These are phyloP conservation scores for Bedellia somnulentella DNA, from an alignment of 2,888 invertebrate genomes.

Conservation along the genomic window DNA sequence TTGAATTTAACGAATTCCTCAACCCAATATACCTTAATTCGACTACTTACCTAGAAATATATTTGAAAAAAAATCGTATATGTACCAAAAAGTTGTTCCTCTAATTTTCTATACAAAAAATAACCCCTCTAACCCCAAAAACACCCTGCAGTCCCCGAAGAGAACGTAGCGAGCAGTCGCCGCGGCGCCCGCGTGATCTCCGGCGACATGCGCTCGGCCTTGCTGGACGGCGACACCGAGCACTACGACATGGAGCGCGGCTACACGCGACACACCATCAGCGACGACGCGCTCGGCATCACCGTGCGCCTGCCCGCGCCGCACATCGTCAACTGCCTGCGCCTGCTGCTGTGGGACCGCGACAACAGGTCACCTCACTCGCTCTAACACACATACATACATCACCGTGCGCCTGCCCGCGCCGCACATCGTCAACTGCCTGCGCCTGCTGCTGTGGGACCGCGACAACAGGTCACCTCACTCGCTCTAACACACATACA, in stretches of 20 bases:
- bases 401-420: constrained; percentile 78
- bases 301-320: constrained; percentile 75
- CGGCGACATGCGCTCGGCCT: constrained; percentile 86
- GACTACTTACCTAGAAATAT: too few relatives aligned
- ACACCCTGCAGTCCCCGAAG: constrained; percentile 81
- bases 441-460: constrained; percentile 91
- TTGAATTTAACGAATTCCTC: too few relatives aligned
- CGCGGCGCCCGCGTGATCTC: constrained; percentile 84
- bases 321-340: constrained; percentile 84
- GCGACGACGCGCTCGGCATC: constrained; percentile 72
- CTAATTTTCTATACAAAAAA: too few relatives aligned
- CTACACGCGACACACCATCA: constrained; percentile 86
- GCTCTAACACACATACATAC: background rate
- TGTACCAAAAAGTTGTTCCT: too few relatives aligned
- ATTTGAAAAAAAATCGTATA: too few relatives aligned
- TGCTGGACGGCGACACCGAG: constrained; percentile 86
- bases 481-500: background rate
- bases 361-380: constrained; percentile 65
- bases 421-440: constrained; percentile 83
- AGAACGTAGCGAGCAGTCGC: constrained; percentile 85
- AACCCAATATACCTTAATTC: too few relatives aligned
- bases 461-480: constrained; percentile 68
- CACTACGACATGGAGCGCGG: constrained; percentile 93
- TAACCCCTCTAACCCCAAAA: too few relatives aligned
- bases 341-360: constrained; percentile 90